Conservation (phyloP, 2,113 vertebrate genomes). For the Otis tarda region DNA sequence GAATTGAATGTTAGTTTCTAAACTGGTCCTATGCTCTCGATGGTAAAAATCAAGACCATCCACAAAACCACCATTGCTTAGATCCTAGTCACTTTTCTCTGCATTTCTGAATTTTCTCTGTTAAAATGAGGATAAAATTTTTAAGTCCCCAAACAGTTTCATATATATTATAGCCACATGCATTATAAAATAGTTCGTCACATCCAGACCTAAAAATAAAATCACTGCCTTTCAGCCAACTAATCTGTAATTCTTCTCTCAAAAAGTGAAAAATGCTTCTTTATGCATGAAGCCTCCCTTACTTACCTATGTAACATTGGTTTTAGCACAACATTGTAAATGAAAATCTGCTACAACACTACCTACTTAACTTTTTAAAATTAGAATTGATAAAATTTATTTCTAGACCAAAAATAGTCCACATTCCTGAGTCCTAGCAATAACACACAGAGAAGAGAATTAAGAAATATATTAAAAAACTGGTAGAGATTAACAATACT, state of each 20-base stretch:
- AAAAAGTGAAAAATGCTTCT: conserved; percentile 1
- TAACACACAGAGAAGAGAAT: background rate
- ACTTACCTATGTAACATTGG: background rate
- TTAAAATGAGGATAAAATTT: conserved; percentile 4
- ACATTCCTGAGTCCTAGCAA: background rate
- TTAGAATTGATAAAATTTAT: background rate
- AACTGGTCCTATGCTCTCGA: background rate
- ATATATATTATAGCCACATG: background rate
- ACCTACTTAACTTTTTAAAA: background rate
- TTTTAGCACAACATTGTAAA: background rate
- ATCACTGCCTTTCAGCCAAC: background rate
- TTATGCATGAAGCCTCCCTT: background rate
- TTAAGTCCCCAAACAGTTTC: background rate
- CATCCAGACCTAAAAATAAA: background rate
- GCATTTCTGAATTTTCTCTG: conserved; percentile 3
- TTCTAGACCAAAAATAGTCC: background rate
- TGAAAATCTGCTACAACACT: background rate
- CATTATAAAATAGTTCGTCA: conserved; percentile 29
- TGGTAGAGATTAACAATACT: background rate
- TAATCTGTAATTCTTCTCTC: conserved; percentile 17
- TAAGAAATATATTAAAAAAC: background rate
- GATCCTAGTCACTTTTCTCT: background rate
- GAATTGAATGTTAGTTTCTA: background rate
- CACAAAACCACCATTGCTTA: background rate
- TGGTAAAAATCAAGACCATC: background rate